Percentiles rank a stretch among this genome's conserved stretches.
phyloP scores from a whole-genome alignment of 2,888 invertebrate species.

The Lissonota sp. region DNA sequence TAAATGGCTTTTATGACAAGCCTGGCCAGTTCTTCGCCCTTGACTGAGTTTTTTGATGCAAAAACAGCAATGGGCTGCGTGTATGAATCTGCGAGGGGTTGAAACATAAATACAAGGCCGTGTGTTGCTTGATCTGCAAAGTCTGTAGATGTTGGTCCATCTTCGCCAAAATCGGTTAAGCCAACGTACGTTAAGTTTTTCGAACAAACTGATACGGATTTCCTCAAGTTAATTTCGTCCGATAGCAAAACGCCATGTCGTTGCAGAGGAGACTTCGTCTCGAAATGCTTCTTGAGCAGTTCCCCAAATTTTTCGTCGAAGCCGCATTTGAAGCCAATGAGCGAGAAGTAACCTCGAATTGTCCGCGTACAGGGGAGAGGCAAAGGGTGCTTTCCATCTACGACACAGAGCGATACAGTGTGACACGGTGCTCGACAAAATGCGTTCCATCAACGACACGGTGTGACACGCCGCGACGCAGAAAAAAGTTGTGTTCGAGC shows the following conservation, averaged over 20 bases:
- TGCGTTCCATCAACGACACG: no score
- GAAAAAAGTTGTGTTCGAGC: no score
- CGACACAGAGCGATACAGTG: no score
- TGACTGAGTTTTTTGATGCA: conserved; percentile 61
- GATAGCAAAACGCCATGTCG: conserved; percentile 57
- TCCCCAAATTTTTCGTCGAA: conserved; percentile 60
- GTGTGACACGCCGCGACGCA: no score
- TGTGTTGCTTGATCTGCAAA: conserved; percentile 59
- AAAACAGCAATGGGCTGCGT: conserved; percentile 68
- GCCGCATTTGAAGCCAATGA: conserved; percentile 41
- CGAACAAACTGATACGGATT: conserved; percentile 45
- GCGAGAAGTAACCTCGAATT: conserved; percentile 49
- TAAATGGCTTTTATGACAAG: conserved; percentile 55
- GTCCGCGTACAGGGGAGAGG: conserved; percentile 43
- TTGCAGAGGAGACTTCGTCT: conserved; percentile 16
- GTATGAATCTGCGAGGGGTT: conserved; percentile 59
- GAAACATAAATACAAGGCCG: conserved; percentile 66
- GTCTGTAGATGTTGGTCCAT: conserved; percentile 25
- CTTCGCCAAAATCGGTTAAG: conserved; percentile 63
- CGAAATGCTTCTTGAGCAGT: conserved; percentile 37
- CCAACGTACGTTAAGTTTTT: conserved; percentile 59
- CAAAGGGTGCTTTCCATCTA: no score
- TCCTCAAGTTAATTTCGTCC: conserved; percentile 62
- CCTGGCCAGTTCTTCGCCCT: conserved; percentile 51
- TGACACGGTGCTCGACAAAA: no score